Base-by-base conservation (phyloP, 2,113 vertebrate genomes). In the Coturnix japonica region DNA sequence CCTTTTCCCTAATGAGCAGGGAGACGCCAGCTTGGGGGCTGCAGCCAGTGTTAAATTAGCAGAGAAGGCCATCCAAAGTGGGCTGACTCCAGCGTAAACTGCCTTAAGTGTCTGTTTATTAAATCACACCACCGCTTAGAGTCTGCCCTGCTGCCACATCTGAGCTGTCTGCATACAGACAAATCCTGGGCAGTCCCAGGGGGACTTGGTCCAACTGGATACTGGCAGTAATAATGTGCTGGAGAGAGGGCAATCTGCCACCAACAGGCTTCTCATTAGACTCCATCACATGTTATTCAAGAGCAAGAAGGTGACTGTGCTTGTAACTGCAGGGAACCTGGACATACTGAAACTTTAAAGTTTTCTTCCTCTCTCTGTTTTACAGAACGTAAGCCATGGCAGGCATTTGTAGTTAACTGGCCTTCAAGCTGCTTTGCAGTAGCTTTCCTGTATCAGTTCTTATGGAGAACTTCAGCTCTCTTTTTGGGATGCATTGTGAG, bases 81-180 rank as follows among this genome's bases (percentile, higher is more conserved):
- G 95, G 88, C 94, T 97, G 97, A 96, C 97, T 97, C 95, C 96
- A 95, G 90, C 94, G 0, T 91, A 96, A 96, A 95, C 96, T 96
- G 96, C 96, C 92, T 97, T 97, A 97, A 97, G 97, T 97, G 97
- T 97, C 94, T 97, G 94, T 95, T 97, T 97, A 97, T 97, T 97
- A 96, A 97, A 97, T 97, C 96, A 97, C 91, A 93, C 88, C 89
- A 82, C 59, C 81, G 96, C 96, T 96, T 90, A 95, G 96, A 96
- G 96, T 93, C 96, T 95, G 95, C 94, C 94, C 91, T 93, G 85
- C 93, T 96, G 94, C 96, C 94, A 96, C 97, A 96, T 93, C 95
- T 94, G 96, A 96, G 93, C 94, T 94, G 93, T 97, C 96, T 96
- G 95, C 96, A 86, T 91, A 91, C 95, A 96, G 93, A 91, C 94